A percentile compares a stretch with the other conserved stretches of the same genome.
Conservation (phyloP, 1,140 invertebrate genomes). For the Brachionus paranguensis region DNA sequence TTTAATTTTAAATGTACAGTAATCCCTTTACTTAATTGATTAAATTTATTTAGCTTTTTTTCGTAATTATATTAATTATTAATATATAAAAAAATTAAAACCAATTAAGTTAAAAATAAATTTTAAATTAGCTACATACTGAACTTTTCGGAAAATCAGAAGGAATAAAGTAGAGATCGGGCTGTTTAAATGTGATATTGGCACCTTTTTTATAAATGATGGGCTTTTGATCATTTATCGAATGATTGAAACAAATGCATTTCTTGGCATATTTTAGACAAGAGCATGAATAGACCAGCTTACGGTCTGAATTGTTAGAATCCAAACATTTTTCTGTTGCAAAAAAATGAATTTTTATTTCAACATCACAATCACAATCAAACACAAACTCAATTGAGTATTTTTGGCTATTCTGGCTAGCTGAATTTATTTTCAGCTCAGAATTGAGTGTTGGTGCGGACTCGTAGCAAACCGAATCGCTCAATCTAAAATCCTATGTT, state of each 20-base stretch:
- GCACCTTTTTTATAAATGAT: conserved; percentile 75
- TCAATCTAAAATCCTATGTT: background rate
- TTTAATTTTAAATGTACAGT: no score
- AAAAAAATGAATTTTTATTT: conserved; percentile 89
- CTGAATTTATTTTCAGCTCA: conserved; percentile 2
- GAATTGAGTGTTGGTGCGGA: conserved; percentile 32
- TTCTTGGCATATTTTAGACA: background rate
- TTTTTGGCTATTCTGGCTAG: conserved; percentile 33
- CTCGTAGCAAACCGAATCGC: conserved; percentile 4
- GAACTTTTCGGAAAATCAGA: conserved; percentile 75
- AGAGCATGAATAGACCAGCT: background rate
- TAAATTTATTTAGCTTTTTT: no score
- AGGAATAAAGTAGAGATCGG: conserved; percentile 79
- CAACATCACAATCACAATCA: conserved; percentile 86
- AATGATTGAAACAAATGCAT: conserved; percentile 56
- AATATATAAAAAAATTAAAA: no score
- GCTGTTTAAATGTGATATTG: conserved; percentile 83
- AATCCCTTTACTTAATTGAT: no score
- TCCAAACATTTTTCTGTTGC: conserved; percentile 79
- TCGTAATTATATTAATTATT: no score
- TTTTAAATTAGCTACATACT: conserved; percentile 43
- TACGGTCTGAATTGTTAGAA: conserved; percentile 39
- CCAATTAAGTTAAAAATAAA: background rate
- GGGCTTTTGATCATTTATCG: conserved; percentile 59
- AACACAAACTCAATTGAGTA: conserved; percentile 96